These are phyloP conservation scores for Labroides dimidiatus DNA, from an alignment of 2,797 vertebrate species.

Conservation along the genomic window DNA sequence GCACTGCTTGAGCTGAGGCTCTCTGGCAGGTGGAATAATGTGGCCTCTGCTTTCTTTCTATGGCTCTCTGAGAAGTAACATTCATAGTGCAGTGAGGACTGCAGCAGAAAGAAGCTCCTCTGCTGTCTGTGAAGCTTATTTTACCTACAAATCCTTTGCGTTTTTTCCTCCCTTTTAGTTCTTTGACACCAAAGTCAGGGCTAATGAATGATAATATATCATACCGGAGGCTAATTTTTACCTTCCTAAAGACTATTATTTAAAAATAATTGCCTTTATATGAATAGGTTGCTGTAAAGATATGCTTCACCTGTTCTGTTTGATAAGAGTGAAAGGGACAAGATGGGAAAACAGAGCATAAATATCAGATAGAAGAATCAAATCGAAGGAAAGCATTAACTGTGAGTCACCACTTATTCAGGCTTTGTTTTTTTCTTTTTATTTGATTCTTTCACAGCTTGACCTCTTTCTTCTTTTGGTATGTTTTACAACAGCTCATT, in stretches of 20 bases:
- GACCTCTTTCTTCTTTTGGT: conserved; percentile 87
- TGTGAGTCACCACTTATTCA: conserved; percentile 46
- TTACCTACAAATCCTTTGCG: background rate
- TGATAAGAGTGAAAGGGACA: conserved; percentile 22
- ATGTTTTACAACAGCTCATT: conserved; percentile 81
- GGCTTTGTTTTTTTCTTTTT: conserved; percentile 66
- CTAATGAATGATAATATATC: conserved; percentile 25
- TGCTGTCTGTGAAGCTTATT: background rate
- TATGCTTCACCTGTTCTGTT: conserved; percentile 5
- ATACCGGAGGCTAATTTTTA: conserved; percentile 15
- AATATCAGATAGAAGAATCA: conserved; percentile 33
- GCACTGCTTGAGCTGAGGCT: conserved; percentile 44
- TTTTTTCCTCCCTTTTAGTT: background rate
- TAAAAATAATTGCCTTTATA: background rate
- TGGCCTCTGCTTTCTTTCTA: background rate
- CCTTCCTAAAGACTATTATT: conserved; percentile 9
- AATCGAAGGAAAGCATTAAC: conserved; percentile 43
- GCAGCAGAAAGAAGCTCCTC: background rate
- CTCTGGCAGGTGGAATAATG: conserved; percentile 20
- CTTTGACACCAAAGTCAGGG: background rate
- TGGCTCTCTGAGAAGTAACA: conserved; percentile 2
- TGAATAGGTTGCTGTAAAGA: conserved; percentile 14
- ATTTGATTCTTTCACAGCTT: conserved; percentile 91
- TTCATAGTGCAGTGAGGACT: conserved; percentile 14
- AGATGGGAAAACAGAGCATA: background rate